Percentiles rank a stretch among this genome's conserved stretches.
These are phyloP conservation scores for Tipula vernalis DNA, from an alignment of 2,888 invertebrate genomes.

Conservation along the genomic window DNA sequence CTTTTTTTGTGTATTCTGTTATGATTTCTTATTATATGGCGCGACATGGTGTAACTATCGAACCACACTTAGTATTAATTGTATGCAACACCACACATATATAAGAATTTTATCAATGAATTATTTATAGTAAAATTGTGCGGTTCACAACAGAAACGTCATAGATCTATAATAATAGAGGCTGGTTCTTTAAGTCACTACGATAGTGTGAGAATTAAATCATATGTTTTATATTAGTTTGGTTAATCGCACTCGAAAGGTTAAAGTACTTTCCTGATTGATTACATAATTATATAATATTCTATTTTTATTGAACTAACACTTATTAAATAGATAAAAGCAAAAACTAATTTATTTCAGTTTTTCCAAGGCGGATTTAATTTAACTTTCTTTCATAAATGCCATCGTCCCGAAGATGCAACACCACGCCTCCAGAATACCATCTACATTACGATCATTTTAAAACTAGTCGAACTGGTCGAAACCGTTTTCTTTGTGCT, in stretches of 20 bases:
- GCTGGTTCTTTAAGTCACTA: not conserved
- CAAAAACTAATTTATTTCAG: not conserved
- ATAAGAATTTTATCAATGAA: not conserved
- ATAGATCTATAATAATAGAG: not conserved
- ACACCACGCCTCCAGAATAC: not conserved
- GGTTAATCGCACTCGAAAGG: not conserved
- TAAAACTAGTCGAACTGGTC: not conserved
- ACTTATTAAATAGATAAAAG: not conserved
- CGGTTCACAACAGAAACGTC: not conserved
- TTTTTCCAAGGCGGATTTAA: not conserved
- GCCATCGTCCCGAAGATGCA: not conserved
- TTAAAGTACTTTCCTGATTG: not conserved
- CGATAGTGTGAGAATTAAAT: not conserved
- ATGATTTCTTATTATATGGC: not conserved
- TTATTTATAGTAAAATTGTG: not conserved
- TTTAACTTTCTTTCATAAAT: not conserved
- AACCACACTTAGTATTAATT: not conserved
- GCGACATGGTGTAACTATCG: not conserved
- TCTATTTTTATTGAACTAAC: not conserved
- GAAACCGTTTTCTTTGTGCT: conserved; percentile 55
- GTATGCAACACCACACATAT: not conserved
- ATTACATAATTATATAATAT: not conserved
- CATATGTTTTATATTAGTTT: not conserved
- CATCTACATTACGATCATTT: not conserved
- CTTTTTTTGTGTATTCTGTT: not conserved